Percentiles rank a stretch among this genome's conserved stretches.
These are phyloP conservation scores for Cancer borealis DNA, from an alignment of 2,888 invertebrate species.

Conservation along the genomic window DNA sequence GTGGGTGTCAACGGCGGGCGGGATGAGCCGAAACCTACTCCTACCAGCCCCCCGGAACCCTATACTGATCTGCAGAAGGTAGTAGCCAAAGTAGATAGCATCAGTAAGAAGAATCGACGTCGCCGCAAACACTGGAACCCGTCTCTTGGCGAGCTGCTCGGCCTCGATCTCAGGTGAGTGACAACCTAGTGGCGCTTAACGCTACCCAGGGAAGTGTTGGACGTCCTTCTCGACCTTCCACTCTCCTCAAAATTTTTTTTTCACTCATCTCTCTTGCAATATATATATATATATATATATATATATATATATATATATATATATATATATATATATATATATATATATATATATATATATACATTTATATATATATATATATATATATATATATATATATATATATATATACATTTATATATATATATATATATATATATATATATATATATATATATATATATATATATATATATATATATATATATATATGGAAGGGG, in stretches of 20 bases:
- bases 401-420: not conserved
- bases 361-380: too few species aligned
- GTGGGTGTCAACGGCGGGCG: constrained; percentile 43
- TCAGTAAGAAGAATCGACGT: constrained; percentile 37
- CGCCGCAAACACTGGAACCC: constrained; percentile 75
- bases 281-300: too few species aligned
- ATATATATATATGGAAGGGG: not conserved
- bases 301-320: too few species aligned
- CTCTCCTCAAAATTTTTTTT: not conserved
- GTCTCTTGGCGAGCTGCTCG: constrained; percentile 71
- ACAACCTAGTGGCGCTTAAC: not conserved
- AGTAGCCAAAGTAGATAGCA: constrained; percentile 64
- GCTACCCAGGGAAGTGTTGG: not conserved
- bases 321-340: too few species aligned
- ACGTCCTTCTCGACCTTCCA: not conserved
- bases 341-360: too few species aligned
- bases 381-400: too few species aligned
- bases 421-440: constrained; percentile 18
- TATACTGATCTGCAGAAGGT: constrained; percentile 66
- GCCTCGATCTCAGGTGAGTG: constrained; percentile 68
- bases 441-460: constrained; percentile 14
- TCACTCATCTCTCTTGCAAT: not conserved
- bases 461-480: constrained; percentile 20
- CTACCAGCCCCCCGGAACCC: constrained; percentile 69
- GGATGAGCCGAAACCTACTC: constrained; percentile 47